Evolutionary conservation across 2,888 invertebrate genomes (phyloP), one percentile per base, ranked within the genome.

Genomic region (Heliothis peltigera): DNA sequence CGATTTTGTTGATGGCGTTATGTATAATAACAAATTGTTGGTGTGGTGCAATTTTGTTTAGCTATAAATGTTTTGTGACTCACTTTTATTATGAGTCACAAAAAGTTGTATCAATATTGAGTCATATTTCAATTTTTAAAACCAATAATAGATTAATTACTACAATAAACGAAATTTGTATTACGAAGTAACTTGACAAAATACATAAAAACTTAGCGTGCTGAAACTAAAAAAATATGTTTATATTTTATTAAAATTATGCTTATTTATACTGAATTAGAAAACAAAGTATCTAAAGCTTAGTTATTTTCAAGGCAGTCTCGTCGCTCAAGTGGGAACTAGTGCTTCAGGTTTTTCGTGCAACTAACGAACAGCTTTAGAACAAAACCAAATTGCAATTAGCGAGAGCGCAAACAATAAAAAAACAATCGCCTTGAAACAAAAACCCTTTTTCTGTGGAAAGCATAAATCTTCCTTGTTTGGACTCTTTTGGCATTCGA

Each of bases 391-490:
- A 81, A 84, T 82, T 77, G 82, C 82, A 89, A 89, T 90, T 88
- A 88, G 83, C 68, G 77, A 56, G 68, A 66, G 66, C 79, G 67
- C 59, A 69, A 80, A 80, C 77, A 83, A 75, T 82, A 75, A 75
- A 80, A 76, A 82, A 87, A 84, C 83, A 83, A 83, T 86, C 85
- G 84, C 79, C 77, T 78, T 80, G 79, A 82, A 88, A 86, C 79
- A 83, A 85, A 84, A 87, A 85, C 81, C 82, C 84, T 84, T 87
- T 80, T 86, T 87, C 83, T 82, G 72, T 70, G 75, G 77, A 82
- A 84, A 79, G 74, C 86, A 90, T 91, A 91, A 91, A 91, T 92
- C 90, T 91, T 87, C 63, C 75, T 81, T 82, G 77, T 83, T 84
- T 84, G 81, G 80, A 77, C 80, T 82, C 54, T 85, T 88, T 88